These are phyloP conservation scores for Drosophila mayaguana DNA, from an alignment of 2,888 invertebrate genomes.

Conservation along the genomic window DNA sequence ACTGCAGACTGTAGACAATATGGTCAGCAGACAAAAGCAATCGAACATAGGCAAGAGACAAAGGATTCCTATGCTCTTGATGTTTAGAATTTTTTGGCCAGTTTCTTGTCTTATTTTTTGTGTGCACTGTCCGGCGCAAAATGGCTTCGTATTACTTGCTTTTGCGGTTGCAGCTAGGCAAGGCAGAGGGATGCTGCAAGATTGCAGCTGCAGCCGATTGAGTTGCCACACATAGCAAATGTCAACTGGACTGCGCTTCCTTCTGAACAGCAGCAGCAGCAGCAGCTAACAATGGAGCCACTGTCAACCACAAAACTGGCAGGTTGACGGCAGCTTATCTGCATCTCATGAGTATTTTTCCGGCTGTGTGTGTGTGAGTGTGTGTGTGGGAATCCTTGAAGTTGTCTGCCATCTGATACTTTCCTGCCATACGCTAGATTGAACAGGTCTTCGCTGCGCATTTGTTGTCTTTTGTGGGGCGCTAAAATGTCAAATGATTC, in stretches of 20 bases:
- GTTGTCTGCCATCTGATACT: constrained; percentile 61
- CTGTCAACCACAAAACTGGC: constrained; percentile 61
- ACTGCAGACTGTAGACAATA: constrained; percentile 54
- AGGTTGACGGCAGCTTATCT: constrained; percentile 64
- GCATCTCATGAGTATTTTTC: constrained; percentile 36
- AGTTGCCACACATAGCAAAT: constrained; percentile 61
- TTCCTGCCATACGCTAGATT: constrained; percentile 38
- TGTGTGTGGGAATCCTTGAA: constrained; percentile 54
- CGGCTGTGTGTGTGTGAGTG: constrained; percentile 31
- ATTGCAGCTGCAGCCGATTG: constrained; percentile 60
- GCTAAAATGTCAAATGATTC: constrained; percentile 66
- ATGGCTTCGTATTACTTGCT: constrained; percentile 60
- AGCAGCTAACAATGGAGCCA: constrained; percentile 35
- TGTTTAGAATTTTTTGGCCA: constrained; percentile 34
- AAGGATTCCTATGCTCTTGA: constrained; percentile 36
- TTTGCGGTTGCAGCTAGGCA: constrained; percentile 35
- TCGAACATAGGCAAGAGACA: constrained; percentile 54
- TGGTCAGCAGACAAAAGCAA: constrained; percentile 73
- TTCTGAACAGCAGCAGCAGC: constrained; percentile 7
- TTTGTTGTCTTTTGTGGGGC: constrained; percentile 44
- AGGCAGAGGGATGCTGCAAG: constrained; percentile 40
- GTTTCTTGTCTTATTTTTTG: not conserved
- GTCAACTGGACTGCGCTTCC: constrained; percentile 53
- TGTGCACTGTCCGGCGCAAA: constrained; percentile 49
- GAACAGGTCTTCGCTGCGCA: constrained; percentile 53